Conservation (phyloP, 2,797 vertebrate genomes). For the Otolemur crassicaudatus region DNA sequence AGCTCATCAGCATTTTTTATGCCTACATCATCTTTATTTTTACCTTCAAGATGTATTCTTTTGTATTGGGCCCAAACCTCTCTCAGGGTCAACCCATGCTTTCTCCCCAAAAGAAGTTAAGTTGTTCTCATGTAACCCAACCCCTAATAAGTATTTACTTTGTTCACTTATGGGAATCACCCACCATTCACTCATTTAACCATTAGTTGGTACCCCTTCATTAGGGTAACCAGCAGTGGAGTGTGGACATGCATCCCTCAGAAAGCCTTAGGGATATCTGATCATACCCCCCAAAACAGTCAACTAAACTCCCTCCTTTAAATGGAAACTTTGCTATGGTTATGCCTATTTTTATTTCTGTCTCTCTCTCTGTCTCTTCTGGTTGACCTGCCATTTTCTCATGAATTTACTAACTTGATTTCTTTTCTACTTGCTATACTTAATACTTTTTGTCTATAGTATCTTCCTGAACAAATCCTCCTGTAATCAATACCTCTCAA, state of each 20-base stretch:
- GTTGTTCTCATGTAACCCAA: background rate
- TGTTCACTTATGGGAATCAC: background rate
- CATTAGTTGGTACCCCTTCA: background rate
- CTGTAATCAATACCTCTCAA: background rate
- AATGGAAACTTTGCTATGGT: background rate
- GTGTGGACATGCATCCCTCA: too few species aligned
- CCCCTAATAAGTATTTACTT: background rate
- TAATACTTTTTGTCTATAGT: background rate
- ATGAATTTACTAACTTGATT: background rate
- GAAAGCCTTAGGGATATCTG: background rate
- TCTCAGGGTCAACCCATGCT: background rate
- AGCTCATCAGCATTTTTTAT: background rate
- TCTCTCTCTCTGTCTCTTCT: background rate
- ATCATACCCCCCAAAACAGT: background rate
- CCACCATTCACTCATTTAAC: background rate
- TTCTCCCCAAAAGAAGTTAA: constrained; percentile 2
- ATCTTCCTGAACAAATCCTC: constrained; percentile 12
- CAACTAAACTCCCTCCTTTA: background rate
- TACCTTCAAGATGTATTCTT: background rate
- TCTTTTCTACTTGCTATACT: background rate
- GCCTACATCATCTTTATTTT: background rate
- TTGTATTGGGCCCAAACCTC: background rate
- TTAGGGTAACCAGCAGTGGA: background rate
- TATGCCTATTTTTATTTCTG: background rate
- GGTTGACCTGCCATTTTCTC: background rate